Evolutionary conservation across 2,797 vertebrate species (phyloP), one percentile per base, ranked within the genome.

Genomic region (Chiroxiphia lanceolata): DNA sequence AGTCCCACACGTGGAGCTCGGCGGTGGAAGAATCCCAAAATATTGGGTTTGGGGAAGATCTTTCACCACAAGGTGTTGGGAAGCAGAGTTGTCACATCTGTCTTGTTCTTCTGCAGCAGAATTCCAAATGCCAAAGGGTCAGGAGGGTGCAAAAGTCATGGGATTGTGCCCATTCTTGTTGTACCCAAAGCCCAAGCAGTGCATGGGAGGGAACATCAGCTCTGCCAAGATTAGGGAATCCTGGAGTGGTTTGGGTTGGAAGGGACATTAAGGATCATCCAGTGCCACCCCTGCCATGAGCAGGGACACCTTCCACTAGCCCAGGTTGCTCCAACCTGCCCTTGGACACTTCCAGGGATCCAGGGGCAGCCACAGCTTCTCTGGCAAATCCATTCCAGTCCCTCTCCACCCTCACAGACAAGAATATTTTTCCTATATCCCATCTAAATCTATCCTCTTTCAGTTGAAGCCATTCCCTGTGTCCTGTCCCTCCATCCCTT

Each of bases 1-100:
- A 13, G 25, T 42, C 51, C 22, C 42, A 0, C 4, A 0, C 3
- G 0, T 0, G 17, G 33, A 54, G 50, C 15, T 51, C 15, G 9
- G 44, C 21, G 10, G 27, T 9, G 5, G 79, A 27, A 60, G n/a
- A 29, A 38, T 17, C 17, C 44, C 44, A 10, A 7, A 0, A 2
- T 0, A 2, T 1, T 8, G 6, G 2, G 2, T 31, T 0, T 1
- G 15, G 53, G 13, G 22, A 69, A 70, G 82, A 10, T 3, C 19
- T 47, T 87, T 4, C 19, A 38, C 48, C 6, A 6, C 1, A 3
- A 59, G 33, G 29, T 11, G 13, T 13, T 29, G 51, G 53, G 18
- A 60, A 87, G 20, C 15, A 4, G 40, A 40, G 25, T 1, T 18
- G 15, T 11, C 42, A 11, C 56, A 19, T 15, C 0, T 40, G 40